Evolutionary conservation across 2,113 vertebrate genomes (phyloP).

Genomic region (Labrus mixtus): DNA sequence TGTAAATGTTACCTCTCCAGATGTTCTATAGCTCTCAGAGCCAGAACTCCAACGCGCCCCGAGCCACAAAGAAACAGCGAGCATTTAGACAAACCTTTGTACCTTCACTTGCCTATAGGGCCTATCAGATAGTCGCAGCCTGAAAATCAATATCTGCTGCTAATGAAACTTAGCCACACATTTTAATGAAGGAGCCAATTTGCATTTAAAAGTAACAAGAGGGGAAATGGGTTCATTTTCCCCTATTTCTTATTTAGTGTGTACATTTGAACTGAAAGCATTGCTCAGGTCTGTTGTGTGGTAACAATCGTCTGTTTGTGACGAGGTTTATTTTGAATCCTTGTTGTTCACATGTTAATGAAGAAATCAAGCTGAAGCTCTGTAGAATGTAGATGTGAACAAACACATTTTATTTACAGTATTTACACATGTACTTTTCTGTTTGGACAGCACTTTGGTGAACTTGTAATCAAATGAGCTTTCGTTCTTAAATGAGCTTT

Average conservation of each 20-base stretch:
- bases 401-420: neutral
- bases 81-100: constrained; percentile 87
- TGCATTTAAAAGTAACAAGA: constrained; percentile 85
- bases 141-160: constrained; percentile 82
- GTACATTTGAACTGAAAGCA: constrained; percentile 69
- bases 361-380: constrained; percentile 12
- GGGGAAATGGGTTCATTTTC: constrained; percentile 76
- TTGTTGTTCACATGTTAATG: constrained; percentile 38
- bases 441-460: too few species aligned
- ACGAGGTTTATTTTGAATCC: constrained; percentile 53
- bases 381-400: neutral
- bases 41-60: constrained; percentile 67
- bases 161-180: constrained; percentile 84
- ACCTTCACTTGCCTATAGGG: constrained; percentile 81
- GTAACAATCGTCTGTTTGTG: constrained; percentile 61
- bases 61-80: constrained; percentile 76
- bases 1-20: constrained; percentile 87
- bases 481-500: too few species aligned
- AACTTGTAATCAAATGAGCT: too few species aligned
- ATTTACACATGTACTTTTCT: too few species aligned
- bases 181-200: constrained; percentile 84
- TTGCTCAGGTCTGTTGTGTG: constrained; percentile 55
- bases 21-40: constrained; percentile 78
- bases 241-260: constrained; percentile 76
- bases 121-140: constrained; percentile 70